Percentiles rank a stretch among this genome's conserved stretches.
Conservation (phyloP, 2,888 invertebrate species). For the Nasonovia ribisnigri region DNA sequence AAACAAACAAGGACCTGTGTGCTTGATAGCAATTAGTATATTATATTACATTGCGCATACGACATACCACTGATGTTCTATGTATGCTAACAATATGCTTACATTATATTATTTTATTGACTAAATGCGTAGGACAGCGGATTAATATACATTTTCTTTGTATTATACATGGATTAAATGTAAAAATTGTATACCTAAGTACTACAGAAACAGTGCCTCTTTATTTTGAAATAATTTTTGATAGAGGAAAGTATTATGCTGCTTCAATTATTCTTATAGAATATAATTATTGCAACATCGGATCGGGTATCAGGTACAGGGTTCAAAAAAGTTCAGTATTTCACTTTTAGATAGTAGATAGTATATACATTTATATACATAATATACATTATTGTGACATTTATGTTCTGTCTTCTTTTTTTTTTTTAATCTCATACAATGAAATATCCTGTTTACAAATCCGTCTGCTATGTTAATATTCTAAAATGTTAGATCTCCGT, state of each 20-base stretch:
- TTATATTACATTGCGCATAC: neutral
- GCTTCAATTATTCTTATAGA: neutral
- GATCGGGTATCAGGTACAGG: neutral
- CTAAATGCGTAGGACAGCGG: neutral
- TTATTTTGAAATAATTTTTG: constrained; percentile 7
- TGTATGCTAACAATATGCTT: constrained; percentile 14
- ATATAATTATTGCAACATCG: neutral
- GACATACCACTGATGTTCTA: neutral
- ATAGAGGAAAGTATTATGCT: neutral
- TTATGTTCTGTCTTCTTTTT: constrained; percentile 5
- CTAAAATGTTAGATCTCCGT: neutral
- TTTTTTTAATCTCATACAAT: constrained; percentile 25
- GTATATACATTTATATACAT: neutral
- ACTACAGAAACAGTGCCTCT: neutral
- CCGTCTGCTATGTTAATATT: constrained; percentile 17
- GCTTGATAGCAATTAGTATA: constrained; percentile 21
- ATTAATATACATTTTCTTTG: constrained; percentile 1
- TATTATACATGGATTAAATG: neutral
- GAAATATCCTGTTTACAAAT: constrained; percentile 50
- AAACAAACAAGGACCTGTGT: constrained; percentile 38
- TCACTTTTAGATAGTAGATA: neutral
- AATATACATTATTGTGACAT: neutral
- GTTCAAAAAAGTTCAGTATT: neutral
- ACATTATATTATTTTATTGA: neutral
- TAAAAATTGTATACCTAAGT: neutral